Evolutionary conservation across 2,888 invertebrate species (phyloP).

Genomic region (Drosophila buzzatii): DNA sequence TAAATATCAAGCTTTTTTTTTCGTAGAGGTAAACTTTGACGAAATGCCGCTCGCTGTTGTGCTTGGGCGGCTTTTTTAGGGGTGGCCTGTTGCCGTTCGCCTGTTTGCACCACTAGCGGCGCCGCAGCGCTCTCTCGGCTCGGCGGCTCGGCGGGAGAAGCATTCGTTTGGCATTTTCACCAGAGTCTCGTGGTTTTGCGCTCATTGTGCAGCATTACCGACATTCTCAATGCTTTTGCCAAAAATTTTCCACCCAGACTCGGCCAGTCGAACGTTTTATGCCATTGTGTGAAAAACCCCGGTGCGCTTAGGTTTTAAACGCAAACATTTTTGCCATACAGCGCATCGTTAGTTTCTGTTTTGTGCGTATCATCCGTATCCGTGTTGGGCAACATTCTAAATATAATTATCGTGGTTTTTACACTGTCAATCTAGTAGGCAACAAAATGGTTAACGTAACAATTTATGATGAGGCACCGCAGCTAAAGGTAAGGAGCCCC

Average conservation of each 20-base stretch:
- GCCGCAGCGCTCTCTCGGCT: conserved; percentile 31
- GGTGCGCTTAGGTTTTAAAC: conserved; percentile 29
- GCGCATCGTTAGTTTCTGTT: conserved; percentile 47
- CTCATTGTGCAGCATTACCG: conserved; percentile 63
- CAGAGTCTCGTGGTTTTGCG: conserved; percentile 44
- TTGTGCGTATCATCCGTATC: conserved; percentile 56
- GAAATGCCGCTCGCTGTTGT: conserved; percentile 18
- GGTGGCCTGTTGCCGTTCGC: conserved; percentile 63
- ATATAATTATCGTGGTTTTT: conserved; percentile 51
- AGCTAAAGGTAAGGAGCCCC: conserved; percentile 80
- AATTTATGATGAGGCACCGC: conserved; percentile 80
- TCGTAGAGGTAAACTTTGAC: conserved; percentile 40
- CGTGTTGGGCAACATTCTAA: conserved; percentile 41
- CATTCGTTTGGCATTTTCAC: conserved; percentile 23
- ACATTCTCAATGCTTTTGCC: conserved; percentile 55
- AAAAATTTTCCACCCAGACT: conserved; percentile 66
- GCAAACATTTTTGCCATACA: conserved; percentile 55
- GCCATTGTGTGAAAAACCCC: conserved; percentile 52
- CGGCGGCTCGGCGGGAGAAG: conserved; percentile 36
- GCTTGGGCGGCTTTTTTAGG: conserved; percentile 54
- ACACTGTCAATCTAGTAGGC: conserved; percentile 48
- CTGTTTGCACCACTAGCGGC: conserved; percentile 11
- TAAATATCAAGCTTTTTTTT: conserved; percentile 37
- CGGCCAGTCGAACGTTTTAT: conserved; percentile 57
- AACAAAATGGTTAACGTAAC: conserved; percentile 84